A percentile compares a stretch with the other conserved stretches of the same genome.
phyloP scores from a whole-genome alignment of 2,888 invertebrate genomes.

The Andricus curvator region DNA sequence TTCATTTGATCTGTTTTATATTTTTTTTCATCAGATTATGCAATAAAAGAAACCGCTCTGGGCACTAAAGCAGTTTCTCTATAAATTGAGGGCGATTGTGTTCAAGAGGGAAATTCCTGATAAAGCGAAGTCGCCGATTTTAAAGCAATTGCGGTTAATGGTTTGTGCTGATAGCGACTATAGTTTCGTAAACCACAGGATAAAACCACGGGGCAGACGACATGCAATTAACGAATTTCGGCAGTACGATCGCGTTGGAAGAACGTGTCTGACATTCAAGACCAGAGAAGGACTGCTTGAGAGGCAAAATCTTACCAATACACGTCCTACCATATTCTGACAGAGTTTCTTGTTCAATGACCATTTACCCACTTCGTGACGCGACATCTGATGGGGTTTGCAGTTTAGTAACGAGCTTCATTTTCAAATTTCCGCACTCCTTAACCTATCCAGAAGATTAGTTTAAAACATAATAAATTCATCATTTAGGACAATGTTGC shows the following conservation, averaged over 20 bases:
- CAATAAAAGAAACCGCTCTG: not conserved
- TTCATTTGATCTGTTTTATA: not conserved
- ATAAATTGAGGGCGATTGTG: conserved; percentile 5
- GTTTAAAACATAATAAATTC: too few species aligned
- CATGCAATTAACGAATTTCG: conserved; percentile 37
- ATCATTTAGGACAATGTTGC: too few species aligned
- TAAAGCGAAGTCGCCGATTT: conserved; percentile 18
- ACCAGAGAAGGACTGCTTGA: not conserved
- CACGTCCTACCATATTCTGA: not conserved
- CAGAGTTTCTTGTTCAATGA: conserved; percentile 1
- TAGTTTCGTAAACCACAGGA: conserved; percentile 21
- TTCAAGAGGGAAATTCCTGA: conserved; percentile 10
- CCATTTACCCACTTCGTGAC: conserved; percentile 2
- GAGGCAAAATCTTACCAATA: conserved; percentile 4
- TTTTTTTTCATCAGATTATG: not conserved
- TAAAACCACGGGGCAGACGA: conserved; percentile 2
- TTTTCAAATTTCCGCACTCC: not conserved
- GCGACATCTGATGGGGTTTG: not conserved
- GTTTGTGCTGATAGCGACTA: conserved; percentile 19
- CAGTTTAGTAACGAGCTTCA: not conserved
- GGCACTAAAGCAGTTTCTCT: not conserved
- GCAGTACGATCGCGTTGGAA: conserved; percentile 17
- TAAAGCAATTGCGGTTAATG: conserved; percentile 14
- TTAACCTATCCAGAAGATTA: not conserved
- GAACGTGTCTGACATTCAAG: conserved; percentile 32